phyloP scores from a whole-genome alignment of 2,888 invertebrate species.

The Laothoe populi region DNA sequence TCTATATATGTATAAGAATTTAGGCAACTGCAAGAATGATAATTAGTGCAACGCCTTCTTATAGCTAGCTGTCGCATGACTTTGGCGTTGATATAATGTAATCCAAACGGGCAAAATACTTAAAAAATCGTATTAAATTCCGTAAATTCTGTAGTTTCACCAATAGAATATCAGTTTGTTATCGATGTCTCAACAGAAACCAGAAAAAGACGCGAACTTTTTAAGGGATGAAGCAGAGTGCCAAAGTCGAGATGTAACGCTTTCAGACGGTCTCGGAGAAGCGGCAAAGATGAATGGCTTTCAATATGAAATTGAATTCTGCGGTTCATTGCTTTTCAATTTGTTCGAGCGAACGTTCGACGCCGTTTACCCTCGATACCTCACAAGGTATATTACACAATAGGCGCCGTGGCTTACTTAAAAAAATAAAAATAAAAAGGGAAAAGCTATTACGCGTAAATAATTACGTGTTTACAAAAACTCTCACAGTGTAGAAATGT shows the following conservation, averaged over 20 bases:
- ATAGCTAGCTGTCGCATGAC: too few species aligned
- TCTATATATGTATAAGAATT: too few species aligned
- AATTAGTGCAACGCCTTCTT: too few species aligned
- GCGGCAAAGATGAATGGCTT: slow-evolving; percentile 85
- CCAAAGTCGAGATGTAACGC: slow-evolving; percentile 79
- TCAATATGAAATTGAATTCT: slow-evolving; percentile 89
- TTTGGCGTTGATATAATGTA: too few species aligned
- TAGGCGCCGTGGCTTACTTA: slow-evolving; percentile 40
- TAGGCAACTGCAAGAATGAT: too few species aligned
- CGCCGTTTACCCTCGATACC: slow-evolving; percentile 73
- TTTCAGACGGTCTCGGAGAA: slow-evolving; percentile 77
- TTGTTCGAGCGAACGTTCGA: slow-evolving; percentile 79
- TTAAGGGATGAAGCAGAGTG: slow-evolving; percentile 71
- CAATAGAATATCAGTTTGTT: slow-evolving; percentile 14
- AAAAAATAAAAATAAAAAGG: slow-evolving; percentile 26
- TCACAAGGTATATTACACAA: slow-evolving; percentile 63
- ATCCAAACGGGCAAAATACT: too few species aligned
- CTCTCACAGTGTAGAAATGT: background rate
- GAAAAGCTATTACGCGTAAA: slow-evolving; percentile 1
- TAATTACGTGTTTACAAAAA: slow-evolving; percentile 14
- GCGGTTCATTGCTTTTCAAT: slow-evolving; percentile 88
- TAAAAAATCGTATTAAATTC: too few species aligned
- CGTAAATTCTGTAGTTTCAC: background rate
- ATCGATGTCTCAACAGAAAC: slow-evolving; percentile 11
- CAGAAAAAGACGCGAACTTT: slow-evolving; percentile 66